These are phyloP conservation scores for Stratiolaelaps scimitus DNA, from an alignment of 1,140 invertebrate genomes.

Conservation along the genomic window DNA sequence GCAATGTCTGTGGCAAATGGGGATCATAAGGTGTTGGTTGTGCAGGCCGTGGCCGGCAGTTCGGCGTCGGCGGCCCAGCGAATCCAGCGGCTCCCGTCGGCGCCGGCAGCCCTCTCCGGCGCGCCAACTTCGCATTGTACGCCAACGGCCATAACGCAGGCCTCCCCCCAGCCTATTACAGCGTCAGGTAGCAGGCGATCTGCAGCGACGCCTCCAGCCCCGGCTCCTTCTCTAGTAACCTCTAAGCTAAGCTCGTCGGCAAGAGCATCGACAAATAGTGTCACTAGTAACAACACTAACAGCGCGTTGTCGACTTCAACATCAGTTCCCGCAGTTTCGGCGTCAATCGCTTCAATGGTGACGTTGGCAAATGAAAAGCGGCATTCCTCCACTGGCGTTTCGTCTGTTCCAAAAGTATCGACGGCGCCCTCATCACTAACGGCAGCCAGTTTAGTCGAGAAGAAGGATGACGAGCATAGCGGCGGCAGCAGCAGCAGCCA, in stretches of 20 bases:
- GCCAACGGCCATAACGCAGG: neutral
- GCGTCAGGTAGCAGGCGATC: neutral
- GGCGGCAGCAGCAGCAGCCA: neutral
- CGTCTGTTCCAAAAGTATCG: too few species aligned
- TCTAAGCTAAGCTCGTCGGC: neutral
- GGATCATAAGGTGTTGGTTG: conserved; percentile 1
- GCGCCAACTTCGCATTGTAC: neutral
- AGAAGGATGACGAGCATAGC: neutral
- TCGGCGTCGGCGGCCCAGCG: neutral
- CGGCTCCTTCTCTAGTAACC: neutral
- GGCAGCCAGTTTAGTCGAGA: neutral
- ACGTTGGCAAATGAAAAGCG: neutral
- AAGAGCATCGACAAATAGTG: neutral
- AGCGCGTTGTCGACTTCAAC: neutral
- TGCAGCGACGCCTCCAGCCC: neutral
- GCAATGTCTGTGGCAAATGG: too few species aligned
- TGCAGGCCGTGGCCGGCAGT: conserved; percentile 18
- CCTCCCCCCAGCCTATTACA: neutral
- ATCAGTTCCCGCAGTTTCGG: neutral
- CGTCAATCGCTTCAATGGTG: neutral
- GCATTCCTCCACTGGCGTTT: too few species aligned
- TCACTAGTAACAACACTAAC: neutral
- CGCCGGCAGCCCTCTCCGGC: neutral
- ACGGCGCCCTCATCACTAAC: too few species aligned
- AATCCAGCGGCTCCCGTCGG: conserved; percentile 3